A percentile compares a stretch with the other conserved stretches of the same genome.
Evolutionary conservation across 1,140 invertebrate species (phyloP).

Genomic region (Cylas formicarius): DNA sequence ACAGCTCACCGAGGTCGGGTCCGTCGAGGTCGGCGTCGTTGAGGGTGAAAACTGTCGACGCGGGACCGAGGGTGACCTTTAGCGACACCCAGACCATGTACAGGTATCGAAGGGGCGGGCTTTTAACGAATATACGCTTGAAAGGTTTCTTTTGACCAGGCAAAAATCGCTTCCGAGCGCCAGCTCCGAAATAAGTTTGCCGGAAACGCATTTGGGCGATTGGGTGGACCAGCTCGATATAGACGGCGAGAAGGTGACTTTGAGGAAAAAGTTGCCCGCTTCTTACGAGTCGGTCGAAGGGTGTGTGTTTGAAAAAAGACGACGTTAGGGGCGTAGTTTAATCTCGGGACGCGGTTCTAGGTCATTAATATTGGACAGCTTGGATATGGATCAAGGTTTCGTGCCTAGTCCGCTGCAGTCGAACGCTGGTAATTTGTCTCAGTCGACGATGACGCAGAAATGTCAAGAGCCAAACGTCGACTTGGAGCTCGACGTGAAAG

Average conservation of each 20-base stretch:
- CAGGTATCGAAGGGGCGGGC: too few relatives aligned
- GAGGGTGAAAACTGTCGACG: slow-evolving; percentile 46
- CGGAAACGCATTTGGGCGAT: slow-evolving; percentile 48
- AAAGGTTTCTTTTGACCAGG: slow-evolving; percentile 33
- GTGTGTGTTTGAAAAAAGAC: slow-evolving; percentile 15
- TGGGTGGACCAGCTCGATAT: slow-evolving; percentile 56
- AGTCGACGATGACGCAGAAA: slow-evolving; percentile 41
- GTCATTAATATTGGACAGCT: slow-evolving; percentile 28
- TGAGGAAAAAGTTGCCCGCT: slow-evolving; percentile 50
- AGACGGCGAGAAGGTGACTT: slow-evolving; percentile 56
- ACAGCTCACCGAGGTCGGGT: slow-evolving; percentile 61
- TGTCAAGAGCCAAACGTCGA: slow-evolving; percentile 89
- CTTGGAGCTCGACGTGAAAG: slow-evolving; percentile 93
- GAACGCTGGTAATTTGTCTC: slow-evolving; percentile 13
- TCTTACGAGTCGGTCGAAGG: slow-evolving; percentile 37
- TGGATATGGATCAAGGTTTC: slow-evolving; percentile 23
- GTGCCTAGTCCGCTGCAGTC: slow-evolving; percentile 23
- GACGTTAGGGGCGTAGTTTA: neutral
- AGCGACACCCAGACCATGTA: slow-evolving; percentile 53
- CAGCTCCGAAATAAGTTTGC: slow-evolving; percentile 58
- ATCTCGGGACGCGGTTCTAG: slow-evolving; percentile 10
- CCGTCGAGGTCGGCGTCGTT: slow-evolving; percentile 68
- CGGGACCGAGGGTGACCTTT: slow-evolving; percentile 55
- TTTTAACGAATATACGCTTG: too few relatives aligned
- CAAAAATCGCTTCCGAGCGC: slow-evolving; percentile 66